phyloP scores from a whole-genome alignment of 1,140 invertebrate species.

The Pseudomyrmex cubaensis region DNA sequence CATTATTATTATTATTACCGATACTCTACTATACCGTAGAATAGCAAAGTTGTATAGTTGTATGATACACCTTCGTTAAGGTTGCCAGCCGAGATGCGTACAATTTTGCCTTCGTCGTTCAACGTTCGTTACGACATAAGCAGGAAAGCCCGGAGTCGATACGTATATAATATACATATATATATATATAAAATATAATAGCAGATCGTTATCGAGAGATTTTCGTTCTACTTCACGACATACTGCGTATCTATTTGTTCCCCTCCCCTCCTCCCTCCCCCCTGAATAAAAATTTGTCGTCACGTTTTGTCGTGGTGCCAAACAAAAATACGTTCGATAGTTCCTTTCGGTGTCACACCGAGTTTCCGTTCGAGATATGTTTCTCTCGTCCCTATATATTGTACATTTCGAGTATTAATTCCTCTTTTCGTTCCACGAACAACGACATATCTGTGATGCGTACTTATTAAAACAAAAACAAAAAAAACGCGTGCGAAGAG shows the following conservation, averaged over 20 bases:
- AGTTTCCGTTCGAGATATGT: too few relatives aligned
- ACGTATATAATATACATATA: not conserved
- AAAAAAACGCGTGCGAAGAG: conserved; percentile 44
- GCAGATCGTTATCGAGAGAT: not conserved
- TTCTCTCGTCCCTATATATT: not conserved
- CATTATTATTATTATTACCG: conserved; percentile 28
- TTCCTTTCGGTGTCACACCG: not conserved
- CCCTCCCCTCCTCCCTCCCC: too few relatives aligned
- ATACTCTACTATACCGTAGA: conserved; percentile 46
- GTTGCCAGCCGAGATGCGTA: conserved; percentile 42
- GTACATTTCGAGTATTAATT: not conserved
- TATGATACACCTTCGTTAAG: conserved; percentile 59
- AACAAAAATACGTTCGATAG: not conserved
- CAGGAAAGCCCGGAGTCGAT: conserved; percentile 45
- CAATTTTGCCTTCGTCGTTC: conserved; percentile 52
- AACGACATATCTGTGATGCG: conserved; percentile 80
- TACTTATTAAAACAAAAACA: conserved; percentile 55
- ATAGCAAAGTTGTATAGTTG: conserved; percentile 60
- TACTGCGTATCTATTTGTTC: too few relatives aligned
- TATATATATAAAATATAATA: not conserved
- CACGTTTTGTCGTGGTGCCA: not conserved
- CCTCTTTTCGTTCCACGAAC: conserved; percentile 69
- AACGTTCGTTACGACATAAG: conserved; percentile 28
- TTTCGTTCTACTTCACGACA: conserved; percentile 17
- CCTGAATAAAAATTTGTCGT: not conserved